These are phyloP conservation scores for Crotalus helleri DNA, from an alignment of 2,113 vertebrate species.

Conservation along the genomic window DNA sequence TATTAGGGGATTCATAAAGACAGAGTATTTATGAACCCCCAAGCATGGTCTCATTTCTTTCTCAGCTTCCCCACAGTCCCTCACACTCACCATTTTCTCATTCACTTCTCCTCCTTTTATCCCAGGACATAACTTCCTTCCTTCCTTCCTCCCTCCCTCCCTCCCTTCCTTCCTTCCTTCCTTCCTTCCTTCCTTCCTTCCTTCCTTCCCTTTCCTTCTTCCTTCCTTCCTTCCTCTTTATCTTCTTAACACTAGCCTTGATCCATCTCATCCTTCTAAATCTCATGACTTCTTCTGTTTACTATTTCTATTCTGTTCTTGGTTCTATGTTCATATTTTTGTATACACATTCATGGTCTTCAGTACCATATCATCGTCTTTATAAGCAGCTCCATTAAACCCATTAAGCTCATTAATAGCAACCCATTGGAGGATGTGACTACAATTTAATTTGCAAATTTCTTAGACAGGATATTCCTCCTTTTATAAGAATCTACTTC, in stretches of 20 bases:
- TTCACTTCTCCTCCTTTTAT: neutral
- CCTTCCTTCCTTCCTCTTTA: too few species aligned
- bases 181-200: too few species aligned
- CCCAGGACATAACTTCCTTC: neutral
- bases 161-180: too few species aligned
- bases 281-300: neutral
- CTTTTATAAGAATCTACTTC: neutral
- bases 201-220: too few species aligned
- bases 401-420: neutral
- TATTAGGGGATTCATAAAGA: neutral
- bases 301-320: neutral
- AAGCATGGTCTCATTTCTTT: neutral
- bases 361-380: neutral
- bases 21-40: neutral
- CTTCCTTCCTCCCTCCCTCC: too few species aligned
- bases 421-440: neutral
- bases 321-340: neutral
- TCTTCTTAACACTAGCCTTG: neutral
- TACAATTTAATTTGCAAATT: neutral
- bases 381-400: neutral
- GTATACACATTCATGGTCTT: neutral
- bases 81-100: neutral
- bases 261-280: neutral
- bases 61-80: neutral
- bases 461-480: neutral